Conservation (phyloP, 2,888 invertebrate species). For the Gasteruption jaculator region DNA sequence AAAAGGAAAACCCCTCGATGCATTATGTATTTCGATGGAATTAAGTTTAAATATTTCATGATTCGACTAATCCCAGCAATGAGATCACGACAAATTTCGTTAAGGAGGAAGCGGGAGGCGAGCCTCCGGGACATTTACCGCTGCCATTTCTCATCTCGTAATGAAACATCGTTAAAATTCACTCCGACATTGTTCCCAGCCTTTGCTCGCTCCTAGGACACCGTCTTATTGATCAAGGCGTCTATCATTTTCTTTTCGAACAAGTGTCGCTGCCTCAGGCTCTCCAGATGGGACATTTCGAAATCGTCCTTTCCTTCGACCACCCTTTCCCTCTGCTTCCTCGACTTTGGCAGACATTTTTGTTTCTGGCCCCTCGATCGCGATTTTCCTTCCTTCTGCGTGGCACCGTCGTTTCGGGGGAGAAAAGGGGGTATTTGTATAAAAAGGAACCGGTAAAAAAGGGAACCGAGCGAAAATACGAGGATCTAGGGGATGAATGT, state of each 20-base stretch:
- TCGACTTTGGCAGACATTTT: too few species aligned
- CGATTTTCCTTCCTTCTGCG: too few species aligned
- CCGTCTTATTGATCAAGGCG: conserved; percentile 25
- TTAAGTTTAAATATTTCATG: conserved; percentile 38
- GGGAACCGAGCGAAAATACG: background rate
- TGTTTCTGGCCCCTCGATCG: too few species aligned
- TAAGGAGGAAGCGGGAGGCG: too few species aligned
- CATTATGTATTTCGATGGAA: conserved; percentile 34
- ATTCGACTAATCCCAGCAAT: conserved; percentile 25
- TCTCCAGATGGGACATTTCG: conserved; percentile 28
- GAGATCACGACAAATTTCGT: conserved; percentile 22
- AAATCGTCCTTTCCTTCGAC: background rate
- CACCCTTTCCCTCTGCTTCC: background rate
- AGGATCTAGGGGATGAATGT: conserved; percentile 21
- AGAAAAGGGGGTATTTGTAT: conserved; percentile 16
- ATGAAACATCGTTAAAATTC: background rate
- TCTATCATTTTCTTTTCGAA: conserved; percentile 32
- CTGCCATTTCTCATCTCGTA: too few species aligned
- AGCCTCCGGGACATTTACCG: too few species aligned
- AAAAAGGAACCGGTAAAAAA: too few species aligned
- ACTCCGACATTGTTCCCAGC: conserved; percentile 2
- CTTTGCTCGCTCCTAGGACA: conserved; percentile 11
- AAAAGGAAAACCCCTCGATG: conserved; percentile 18
- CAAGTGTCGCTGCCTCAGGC: conserved; percentile 31
- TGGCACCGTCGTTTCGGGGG: too few species aligned